Percentiles rank a stretch among this genome's conserved stretches.
These are phyloP conservation scores for Nyctereutes procyonoides DNA, from an alignment of 2,113 vertebrate genomes.

Conservation along the genomic window DNA sequence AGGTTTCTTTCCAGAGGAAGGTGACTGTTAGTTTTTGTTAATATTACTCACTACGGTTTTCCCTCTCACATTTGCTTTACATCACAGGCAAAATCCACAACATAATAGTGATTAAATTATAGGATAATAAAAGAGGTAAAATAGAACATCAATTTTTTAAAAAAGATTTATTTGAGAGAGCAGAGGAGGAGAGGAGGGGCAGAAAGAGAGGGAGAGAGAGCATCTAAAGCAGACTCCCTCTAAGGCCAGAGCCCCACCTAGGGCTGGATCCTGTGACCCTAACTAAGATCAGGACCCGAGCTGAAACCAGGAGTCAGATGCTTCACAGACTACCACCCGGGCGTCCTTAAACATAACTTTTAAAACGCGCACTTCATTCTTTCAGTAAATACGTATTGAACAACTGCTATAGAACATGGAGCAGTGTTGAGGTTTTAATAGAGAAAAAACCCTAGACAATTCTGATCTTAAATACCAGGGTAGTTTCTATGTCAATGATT, in stretches of 20 bases:
- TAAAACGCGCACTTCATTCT: background rate
- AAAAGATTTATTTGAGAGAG: background rate
- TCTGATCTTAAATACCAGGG: background rate
- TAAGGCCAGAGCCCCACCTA: background rate
- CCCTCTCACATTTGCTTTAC: background rate
- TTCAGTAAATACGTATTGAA: background rate
- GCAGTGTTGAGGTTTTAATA: background rate
- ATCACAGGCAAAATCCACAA: background rate
- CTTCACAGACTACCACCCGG: background rate
- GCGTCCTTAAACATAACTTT: background rate
- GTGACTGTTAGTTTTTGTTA: background rate
- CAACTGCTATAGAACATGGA: background rate
- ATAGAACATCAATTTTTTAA: background rate
- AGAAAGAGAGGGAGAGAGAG: background rate
- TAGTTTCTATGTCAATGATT: background rate
- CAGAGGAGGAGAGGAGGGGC: background rate
- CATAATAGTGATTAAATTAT: background rate
- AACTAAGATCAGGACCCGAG: background rate
- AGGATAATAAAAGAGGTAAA: slow-evolving; percentile 19
- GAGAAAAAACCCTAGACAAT: background rate
- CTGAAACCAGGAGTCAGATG: background rate
- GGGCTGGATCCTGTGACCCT: background rate
- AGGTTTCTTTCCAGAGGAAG: background rate
- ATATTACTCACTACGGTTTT: background rate
- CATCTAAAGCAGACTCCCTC: background rate